phyloP scores from a whole-genome alignment of 2,113 vertebrate species.

The Calypte anna region DNA sequence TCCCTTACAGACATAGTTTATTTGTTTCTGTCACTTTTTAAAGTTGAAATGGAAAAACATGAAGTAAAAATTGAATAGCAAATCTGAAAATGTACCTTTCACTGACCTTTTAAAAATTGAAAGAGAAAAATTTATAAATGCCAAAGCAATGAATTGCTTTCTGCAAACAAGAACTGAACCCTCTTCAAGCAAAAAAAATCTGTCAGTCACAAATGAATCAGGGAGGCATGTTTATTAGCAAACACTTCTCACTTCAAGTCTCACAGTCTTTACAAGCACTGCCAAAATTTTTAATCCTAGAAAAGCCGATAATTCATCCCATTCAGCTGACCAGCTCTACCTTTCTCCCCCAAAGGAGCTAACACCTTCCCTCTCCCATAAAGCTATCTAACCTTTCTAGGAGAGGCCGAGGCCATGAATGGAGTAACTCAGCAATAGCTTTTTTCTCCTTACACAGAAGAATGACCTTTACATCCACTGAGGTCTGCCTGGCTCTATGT shows the following conservation, averaged over 20 bases:
- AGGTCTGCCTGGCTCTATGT: not conserved
- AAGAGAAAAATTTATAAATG: not conserved
- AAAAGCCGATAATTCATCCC: slow-evolving; percentile 9
- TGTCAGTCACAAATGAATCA: not conserved
- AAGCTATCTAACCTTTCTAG: not conserved
- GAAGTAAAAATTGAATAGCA: not conserved
- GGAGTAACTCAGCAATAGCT: not conserved
- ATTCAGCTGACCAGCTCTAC: slow-evolving; percentile 16
- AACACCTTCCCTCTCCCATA: not conserved
- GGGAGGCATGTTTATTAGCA: not conserved
- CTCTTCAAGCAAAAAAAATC: not conserved
- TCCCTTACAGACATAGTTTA: not conserved
- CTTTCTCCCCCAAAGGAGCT: not conserved
- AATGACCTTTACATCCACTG: not conserved
- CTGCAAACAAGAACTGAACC: not conserved
- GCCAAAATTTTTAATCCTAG: slow-evolving; percentile 8
- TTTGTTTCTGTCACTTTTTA: not conserved
- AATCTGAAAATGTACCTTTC: not conserved
- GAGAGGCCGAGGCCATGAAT: not conserved
- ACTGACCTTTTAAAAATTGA: not conserved
- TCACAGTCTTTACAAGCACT: not conserved
- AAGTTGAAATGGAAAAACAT: not conserved
- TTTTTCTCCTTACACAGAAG: not conserved
- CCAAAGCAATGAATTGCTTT: not conserved
- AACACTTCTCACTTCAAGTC: not conserved